These are phyloP conservation scores for Cossypha niveicapilla DNA, from an alignment of 2,797 vertebrate genomes.

Conservation along the genomic window DNA sequence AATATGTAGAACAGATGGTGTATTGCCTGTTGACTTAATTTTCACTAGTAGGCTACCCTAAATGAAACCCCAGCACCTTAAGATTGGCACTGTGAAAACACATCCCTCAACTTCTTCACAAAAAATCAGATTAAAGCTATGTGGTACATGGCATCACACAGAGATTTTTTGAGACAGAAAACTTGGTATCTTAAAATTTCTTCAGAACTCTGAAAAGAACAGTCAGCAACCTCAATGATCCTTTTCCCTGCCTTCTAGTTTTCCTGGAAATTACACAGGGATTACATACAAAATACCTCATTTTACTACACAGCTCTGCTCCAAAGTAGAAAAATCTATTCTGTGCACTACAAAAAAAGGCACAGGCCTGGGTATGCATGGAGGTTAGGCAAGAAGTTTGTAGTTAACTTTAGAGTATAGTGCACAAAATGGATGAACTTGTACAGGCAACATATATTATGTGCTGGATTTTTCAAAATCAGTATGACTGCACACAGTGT, in stretches of 20 bases:
- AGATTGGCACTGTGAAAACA: not conserved
- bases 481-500: not conserved
- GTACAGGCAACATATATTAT: not conserved
- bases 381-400: not conserved
- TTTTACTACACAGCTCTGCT: not conserved
- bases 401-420: not conserved
- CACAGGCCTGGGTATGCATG: fast-evolving
- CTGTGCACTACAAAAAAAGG: not conserved
- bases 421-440: not conserved
- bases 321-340: not conserved
- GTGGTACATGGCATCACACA: not conserved
- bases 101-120: not conserved
- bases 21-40: not conserved
- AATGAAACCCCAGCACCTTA: not conserved
- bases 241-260: not conserved
- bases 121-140: not conserved
- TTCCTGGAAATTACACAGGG: not conserved
- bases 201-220: not conserved
- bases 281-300: not conserved
- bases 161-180: not conserved
- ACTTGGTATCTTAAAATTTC: not conserved
- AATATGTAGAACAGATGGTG: not conserved
- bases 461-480: not conserved
- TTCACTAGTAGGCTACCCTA: not conserved
- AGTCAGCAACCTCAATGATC: not conserved